Conservation (phyloP, 2,113 vertebrate genomes). For the Istiophorus platypterus region DNA sequence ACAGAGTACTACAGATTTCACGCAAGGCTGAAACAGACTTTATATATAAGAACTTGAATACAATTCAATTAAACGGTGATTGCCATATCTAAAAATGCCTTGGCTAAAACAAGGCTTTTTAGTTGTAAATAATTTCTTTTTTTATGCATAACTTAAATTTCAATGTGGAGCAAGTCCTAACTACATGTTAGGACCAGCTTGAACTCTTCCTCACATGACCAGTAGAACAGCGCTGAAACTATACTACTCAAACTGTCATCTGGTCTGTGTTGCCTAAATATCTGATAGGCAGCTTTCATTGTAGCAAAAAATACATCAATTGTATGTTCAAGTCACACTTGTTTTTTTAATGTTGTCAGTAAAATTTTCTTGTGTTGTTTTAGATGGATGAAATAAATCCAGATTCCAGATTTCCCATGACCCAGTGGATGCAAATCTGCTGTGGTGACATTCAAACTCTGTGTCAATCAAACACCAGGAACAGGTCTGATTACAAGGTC, state of each 20-base stretch:
- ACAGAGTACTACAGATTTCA: neutral
- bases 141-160: neutral
- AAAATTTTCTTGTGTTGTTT: too few species aligned
- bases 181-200: neutral
- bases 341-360: too few species aligned
- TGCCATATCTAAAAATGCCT: neutral
- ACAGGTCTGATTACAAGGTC: too few species aligned
- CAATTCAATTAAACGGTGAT: neutral
- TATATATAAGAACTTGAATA: neutral
- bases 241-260: neutral
- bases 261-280: neutral
- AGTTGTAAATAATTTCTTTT: neutral
- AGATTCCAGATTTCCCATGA: too few species aligned
- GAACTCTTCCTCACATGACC: neutral
- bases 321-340: too few species aligned
- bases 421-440: too few species aligned
- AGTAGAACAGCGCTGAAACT: neutral
- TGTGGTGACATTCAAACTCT: too few species aligned
- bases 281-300: too few species aligned
- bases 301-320: too few species aligned
- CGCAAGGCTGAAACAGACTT: neutral
- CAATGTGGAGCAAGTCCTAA: neutral
- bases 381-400: too few species aligned
- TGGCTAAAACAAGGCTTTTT: too few species aligned
- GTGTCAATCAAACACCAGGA: neutral